phyloP scores from a whole-genome alignment of 2,888 invertebrate species.

The Mellilla xanthometata region DNA sequence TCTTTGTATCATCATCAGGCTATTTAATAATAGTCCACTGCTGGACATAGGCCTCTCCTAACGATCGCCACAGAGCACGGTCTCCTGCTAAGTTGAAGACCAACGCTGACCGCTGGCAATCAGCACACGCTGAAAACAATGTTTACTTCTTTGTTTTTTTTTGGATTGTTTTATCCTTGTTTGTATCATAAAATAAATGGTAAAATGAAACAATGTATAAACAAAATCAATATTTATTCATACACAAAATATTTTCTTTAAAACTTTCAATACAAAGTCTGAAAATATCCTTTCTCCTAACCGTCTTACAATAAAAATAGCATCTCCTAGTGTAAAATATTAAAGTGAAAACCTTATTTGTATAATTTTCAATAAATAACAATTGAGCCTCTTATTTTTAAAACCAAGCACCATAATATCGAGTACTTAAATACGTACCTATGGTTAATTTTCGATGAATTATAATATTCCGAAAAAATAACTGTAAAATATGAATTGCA shows the following conservation, averaged over 20 bases:
- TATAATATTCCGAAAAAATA: slow-evolving; percentile 40
- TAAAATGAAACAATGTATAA: too few species aligned
- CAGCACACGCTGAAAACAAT: too few species aligned
- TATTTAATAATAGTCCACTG: too few species aligned
- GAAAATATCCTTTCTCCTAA: slow-evolving; percentile 40
- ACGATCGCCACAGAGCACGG: too few species aligned
- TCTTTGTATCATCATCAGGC: too few species aligned
- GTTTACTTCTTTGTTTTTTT: too few species aligned
- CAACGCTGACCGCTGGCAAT: too few species aligned
- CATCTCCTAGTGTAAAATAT: not conserved
- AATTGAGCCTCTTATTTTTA: slow-evolving; percentile 55
- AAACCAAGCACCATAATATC: slow-evolving; percentile 56
- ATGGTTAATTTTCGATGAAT: slow-evolving; percentile 41
- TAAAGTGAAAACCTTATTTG: slow-evolving; percentile 10
- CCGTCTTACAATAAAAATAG: not conserved
- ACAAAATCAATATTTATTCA: too few species aligned
- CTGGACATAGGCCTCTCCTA: too few species aligned
- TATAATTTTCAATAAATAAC: slow-evolving; percentile 43
- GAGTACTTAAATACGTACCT: not conserved
- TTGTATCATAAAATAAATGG: too few species aligned
- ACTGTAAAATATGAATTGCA: slow-evolving; percentile 66
- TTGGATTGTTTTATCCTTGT: too few species aligned
- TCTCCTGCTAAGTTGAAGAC: too few species aligned
- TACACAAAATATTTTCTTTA: slow-evolving; percentile 45
- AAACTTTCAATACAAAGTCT: slow-evolving; percentile 46